Percentiles rank a stretch among this genome's conserved stretches.
These are phyloP conservation scores for Origma solitaria DNA, from an alignment of 2,113 vertebrate genomes.

Conservation along the genomic window DNA sequence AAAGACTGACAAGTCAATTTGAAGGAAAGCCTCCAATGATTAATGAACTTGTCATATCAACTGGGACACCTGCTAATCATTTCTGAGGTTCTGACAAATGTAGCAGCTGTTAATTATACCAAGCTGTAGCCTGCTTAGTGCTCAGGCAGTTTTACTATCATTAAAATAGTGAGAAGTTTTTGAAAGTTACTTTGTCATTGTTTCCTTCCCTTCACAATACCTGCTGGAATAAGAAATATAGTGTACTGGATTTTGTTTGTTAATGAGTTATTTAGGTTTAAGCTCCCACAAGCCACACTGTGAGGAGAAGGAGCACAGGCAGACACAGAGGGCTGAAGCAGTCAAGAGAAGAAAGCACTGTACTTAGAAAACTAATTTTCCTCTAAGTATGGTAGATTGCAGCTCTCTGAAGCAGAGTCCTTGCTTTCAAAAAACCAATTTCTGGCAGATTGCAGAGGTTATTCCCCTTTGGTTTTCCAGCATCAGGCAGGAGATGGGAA, in stretches of 20 bases:
- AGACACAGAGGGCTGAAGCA: constrained; percentile 31
- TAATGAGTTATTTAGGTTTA: constrained; percentile 51
- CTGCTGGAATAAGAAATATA: constrained; percentile 7
- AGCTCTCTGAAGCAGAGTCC: constrained; percentile 62
- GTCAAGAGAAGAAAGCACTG: constrained; percentile 51
- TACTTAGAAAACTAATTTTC: constrained; percentile 74
- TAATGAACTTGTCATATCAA: constrained; percentile 64
- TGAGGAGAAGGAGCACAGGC: neutral
- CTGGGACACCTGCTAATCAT: constrained; percentile 65
- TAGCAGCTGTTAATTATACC: constrained; percentile 57
- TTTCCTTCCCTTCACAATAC: neutral
- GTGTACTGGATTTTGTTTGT: constrained; percentile 4
- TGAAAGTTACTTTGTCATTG: constrained; percentile 1
- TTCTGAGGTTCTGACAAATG: constrained; percentile 61
- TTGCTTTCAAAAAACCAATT: constrained; percentile 76
- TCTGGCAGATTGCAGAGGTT: constrained; percentile 74
- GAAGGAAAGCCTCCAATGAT: constrained; percentile 57
- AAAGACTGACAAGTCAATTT: constrained; percentile 64
- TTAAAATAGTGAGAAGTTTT: constrained; percentile 12
- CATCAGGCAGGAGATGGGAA: constrained; percentile 65
- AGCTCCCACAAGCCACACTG: neutral
- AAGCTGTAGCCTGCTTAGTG: neutral
- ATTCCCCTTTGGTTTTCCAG: constrained; percentile 69
- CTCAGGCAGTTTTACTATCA: constrained; percentile 9
- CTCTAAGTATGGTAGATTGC: constrained; percentile 70